These are phyloP conservation scores for Lepidurus couesii DNA, from an alignment of 1,140 invertebrate species.

Conservation along the genomic window DNA sequence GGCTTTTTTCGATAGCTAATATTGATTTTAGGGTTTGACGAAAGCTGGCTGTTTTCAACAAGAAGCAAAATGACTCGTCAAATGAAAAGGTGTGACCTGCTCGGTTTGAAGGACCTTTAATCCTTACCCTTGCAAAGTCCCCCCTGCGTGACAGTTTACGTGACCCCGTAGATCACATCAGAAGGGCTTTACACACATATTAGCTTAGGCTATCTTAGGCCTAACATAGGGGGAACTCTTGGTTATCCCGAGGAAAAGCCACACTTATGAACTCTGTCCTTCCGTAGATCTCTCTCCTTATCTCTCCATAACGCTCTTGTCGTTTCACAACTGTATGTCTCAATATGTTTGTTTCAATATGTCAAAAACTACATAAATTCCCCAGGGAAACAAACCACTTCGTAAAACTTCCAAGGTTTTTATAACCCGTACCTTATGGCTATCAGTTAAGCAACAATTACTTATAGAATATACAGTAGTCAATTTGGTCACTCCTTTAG, in stretches of 20 bases:
- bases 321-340: background rate
- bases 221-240: background rate
- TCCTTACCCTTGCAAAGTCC: background rate
- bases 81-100: background rate
- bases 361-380: background rate
- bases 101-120: background rate
- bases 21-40: conserved; percentile 9
- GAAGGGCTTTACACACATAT: background rate
- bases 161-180: background rate
- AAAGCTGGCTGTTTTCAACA: background rate
- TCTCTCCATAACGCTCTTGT: background rate
- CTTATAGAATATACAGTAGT: background rate
- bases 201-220: conserved; percentile 11
- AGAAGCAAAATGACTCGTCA: background rate
- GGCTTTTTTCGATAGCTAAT: conserved; percentile 8
- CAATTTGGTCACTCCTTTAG: background rate
- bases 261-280: background rate
- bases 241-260: background rate
- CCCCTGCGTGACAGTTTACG: conserved; percentile 17
- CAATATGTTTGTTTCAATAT: conserved; percentile 7
- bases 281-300: background rate
- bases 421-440: background rate
- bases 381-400: background rate
- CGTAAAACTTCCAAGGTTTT: background rate
- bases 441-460: background rate